Percentiles rank a stretch among this genome's conserved stretches.
Evolutionary conservation across 2,797 vertebrate species (phyloP).

Genomic region (Periophthalmus magnuspinnatus): DNA sequence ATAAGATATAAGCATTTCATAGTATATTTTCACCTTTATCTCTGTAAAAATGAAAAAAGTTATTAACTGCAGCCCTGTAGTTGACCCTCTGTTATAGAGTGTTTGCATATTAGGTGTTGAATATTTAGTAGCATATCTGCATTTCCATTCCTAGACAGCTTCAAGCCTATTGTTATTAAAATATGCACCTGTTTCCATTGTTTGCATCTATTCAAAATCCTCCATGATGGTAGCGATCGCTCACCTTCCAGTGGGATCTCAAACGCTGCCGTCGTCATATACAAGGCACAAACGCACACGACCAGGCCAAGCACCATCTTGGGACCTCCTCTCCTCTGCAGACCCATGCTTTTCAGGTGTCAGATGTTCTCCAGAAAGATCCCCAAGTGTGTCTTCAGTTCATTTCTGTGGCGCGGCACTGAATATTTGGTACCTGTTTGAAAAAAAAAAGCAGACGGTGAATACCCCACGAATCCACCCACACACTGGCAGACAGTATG

Average conservation of each 20-base stretch:
- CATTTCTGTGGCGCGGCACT: conserved; percentile 63
- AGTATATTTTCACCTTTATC: too few species aligned
- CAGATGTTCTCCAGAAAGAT: conserved; percentile 46
- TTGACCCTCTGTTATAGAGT: too few species aligned
- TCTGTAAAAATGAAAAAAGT: too few species aligned
- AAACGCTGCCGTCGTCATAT: conserved; percentile 47
- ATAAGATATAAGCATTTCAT: too few species aligned
- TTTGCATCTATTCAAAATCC: not conserved
- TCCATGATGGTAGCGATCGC: conserved; percentile 28
- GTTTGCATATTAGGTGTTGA: not conserved
- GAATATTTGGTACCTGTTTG: conserved; percentile 64
- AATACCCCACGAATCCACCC: conserved; percentile 61
- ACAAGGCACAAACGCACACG: conserved; percentile 63
- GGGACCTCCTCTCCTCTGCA: conserved; percentile 47
- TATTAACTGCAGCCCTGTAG: too few species aligned
- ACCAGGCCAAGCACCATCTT: conserved; percentile 51
- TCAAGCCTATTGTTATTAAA: not conserved
- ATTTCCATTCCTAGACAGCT: not conserved
- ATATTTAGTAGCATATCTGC: not conserved
- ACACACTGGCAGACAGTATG: conserved; percentile 49
- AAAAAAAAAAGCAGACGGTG: conserved; percentile 49
- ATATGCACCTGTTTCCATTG: not conserved
- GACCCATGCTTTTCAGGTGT: conserved; percentile 64
- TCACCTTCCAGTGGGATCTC: conserved; percentile 81
- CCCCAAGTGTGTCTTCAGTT: conserved; percentile 64